Base-by-base conservation (phyloP, 2,797 vertebrate genomes). In the Rhinella marina region DNA sequence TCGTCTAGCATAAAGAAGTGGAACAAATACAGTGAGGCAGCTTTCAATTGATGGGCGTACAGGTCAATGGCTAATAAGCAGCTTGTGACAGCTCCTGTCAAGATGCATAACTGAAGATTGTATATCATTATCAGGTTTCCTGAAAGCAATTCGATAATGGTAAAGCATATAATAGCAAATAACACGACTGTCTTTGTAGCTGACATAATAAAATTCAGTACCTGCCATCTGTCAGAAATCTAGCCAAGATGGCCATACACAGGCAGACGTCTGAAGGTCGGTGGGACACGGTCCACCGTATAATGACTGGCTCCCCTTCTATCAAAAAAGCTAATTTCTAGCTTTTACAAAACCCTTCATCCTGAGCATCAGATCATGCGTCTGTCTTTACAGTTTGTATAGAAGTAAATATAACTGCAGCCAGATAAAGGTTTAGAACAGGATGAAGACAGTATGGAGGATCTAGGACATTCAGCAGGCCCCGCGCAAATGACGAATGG, bases 401-500 rank as follows among this genome's bases (percentile, higher is more conserved):
- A 73, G 48, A 50, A 50, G 29, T 27, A 21, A 48, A 73, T 50
- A 12, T 6, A 14, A 48, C 19, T 14, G 21, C 11, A 48, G 25
- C 61, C 41, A 61, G 16, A 61, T 32, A 32, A 59, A 21, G 17
- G 13, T 9, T 13, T 50, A 76, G 10, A 17, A 76, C 12, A 50
- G 78, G 0, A 14, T 32, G 25, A 62, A 23, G 19, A 79, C 27
- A 23, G 27, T 17, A 6, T 25, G 25, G 59, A 76, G 66, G 50
- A 59, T 50, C 17, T 27, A 77, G 62, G 62, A 12, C 56, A 64
- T 75, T 2, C 61, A 5, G 66, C 23, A 77, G 72, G 29, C 66
- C 25, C 50, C 56, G 41, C 78, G 56, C 66, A 76, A 62, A 59
- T 85, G 79, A 75, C 77, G 68, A 17, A 80, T 75, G 50, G 73